These are phyloP conservation scores for Brachionus paranguensis DNA, from an alignment of 1,140 invertebrate species.

Conservation along the genomic window DNA sequence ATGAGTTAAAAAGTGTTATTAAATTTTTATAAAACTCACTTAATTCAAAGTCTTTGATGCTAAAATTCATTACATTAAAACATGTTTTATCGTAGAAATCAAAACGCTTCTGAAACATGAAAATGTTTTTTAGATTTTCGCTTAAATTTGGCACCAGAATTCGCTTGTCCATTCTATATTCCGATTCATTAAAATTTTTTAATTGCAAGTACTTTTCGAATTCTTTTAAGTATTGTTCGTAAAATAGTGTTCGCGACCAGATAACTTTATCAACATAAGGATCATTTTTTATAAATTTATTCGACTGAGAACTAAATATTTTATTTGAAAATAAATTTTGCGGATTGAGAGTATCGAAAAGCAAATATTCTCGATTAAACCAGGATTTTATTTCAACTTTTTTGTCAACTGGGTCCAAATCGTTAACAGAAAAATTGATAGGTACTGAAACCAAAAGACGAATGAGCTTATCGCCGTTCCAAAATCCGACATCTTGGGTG, in stretches of 20 bases:
- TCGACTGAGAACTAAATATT: background rate
- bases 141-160: background rate
- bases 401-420: constrained; percentile 49
- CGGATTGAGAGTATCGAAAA: constrained; percentile 8
- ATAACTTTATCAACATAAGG: constrained; percentile 27
- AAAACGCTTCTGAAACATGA: background rate
- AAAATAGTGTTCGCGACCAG: background rate
- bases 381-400: constrained; percentile 44
- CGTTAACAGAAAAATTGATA: constrained; percentile 46
- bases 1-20: background rate
- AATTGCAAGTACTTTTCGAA: constrained; percentile 24
- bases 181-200: constrained; percentile 7
- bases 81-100: constrained; percentile 13
- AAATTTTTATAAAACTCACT: background rate
- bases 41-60: background rate
- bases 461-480: constrained; percentile 50
- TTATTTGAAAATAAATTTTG: constrained; percentile 20
- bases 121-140: background rate
- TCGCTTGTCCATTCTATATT: background rate
- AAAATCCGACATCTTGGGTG: constrained; percentile 51
- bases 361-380: background rate
- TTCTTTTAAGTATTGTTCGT: constrained; percentile 21
- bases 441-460: constrained; percentile 46
- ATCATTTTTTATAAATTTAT: constrained; percentile 33
- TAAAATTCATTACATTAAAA: background rate